Conservation (phyloP, 2,113 vertebrate species). For the Ictidomys tridecemlineatus region DNA sequence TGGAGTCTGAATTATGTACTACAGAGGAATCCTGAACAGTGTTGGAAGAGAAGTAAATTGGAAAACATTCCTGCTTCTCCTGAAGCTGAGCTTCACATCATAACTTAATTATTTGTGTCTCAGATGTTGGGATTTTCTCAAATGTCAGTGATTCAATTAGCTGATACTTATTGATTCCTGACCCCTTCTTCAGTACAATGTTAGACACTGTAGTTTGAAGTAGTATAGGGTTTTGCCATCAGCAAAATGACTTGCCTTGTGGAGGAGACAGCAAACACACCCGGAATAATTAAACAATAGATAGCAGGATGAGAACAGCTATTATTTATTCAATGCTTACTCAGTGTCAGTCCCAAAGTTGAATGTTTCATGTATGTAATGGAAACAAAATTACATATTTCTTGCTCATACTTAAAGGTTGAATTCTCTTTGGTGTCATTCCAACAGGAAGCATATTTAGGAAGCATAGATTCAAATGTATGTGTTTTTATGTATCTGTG, state of each 20-base stretch:
- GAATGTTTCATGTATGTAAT: neutral
- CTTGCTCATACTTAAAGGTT: neutral
- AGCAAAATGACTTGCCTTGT: neutral
- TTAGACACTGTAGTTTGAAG: neutral
- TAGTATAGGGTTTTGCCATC: neutral
- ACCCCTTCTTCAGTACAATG: neutral
- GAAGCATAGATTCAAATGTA: neutral
- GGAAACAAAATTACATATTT: neutral
- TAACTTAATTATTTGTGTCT: conserved; percentile 72
- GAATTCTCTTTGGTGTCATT: neutral
- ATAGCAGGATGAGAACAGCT: neutral
- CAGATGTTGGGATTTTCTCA: conserved; percentile 71
- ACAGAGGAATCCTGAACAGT: neutral
- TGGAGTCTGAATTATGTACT: neutral
- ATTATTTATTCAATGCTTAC: neutral
- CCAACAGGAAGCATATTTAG: neutral
- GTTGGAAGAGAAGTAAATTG: conserved; percentile 48
- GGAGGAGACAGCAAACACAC: neutral
- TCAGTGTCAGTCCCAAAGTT: neutral
- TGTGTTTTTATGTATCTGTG: neutral
- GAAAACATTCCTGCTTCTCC: conserved; percentile 49
- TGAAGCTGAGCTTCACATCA: conserved; percentile 37
- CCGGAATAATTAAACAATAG: conserved; percentile 4
- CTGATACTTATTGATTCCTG: conserved; percentile 52
- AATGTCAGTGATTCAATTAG: conserved; percentile 75